Percentiles rank a stretch among this genome's conserved stretches.
phyloP scores from a whole-genome alignment of 2,888 invertebrate species.

The Eristalinus sepulchralis region DNA sequence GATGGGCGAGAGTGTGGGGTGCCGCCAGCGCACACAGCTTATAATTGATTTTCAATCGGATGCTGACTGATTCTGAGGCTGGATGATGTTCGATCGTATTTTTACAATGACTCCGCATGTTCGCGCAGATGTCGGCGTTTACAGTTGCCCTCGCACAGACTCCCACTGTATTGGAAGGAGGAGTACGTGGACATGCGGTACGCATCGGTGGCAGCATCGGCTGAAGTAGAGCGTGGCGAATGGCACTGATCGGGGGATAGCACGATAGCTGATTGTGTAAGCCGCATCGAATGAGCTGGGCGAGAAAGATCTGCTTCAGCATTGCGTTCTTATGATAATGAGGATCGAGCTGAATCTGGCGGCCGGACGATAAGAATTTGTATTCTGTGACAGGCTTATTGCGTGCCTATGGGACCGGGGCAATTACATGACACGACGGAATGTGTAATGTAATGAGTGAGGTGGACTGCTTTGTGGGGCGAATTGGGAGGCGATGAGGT shows the following conservation, averaged over 20 bases:
- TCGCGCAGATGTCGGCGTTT: conserved; percentile 22
- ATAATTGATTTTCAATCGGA: conserved; percentile 57
- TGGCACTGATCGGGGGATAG: conserved; percentile 2
- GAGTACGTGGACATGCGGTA: conserved; percentile 25
- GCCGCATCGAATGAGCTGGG: background rate
- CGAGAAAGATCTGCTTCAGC: conserved; percentile 23
- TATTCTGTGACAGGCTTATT: conserved; percentile 7
- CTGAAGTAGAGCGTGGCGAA: conserved; percentile 27
- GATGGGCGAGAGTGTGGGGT: conserved; percentile 6
- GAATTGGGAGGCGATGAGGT: background rate
- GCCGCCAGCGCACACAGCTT: conserved; percentile 46
- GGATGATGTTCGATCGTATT: background rate
- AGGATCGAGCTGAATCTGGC: conserved; percentile 9
- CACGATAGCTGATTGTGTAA: conserved; percentile 6
- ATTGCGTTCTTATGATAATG: conserved; percentile 22
- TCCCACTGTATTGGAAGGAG: conserved; percentile 36
- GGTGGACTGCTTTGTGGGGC: background rate
- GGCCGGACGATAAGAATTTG: conserved; percentile 23
- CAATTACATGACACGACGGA: conserved; percentile 14
- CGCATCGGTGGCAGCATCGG: background rate
- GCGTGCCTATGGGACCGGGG: conserved; percentile 8
- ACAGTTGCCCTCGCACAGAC: conserved; percentile 55
- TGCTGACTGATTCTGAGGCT: conserved; percentile 20
- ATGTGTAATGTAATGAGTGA: background rate
- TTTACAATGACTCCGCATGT: conserved; percentile 25